These are phyloP conservation scores for Borostomias antarcticus DNA, from an alignment of 2,797 vertebrate genomes.

Conservation along the genomic window DNA sequence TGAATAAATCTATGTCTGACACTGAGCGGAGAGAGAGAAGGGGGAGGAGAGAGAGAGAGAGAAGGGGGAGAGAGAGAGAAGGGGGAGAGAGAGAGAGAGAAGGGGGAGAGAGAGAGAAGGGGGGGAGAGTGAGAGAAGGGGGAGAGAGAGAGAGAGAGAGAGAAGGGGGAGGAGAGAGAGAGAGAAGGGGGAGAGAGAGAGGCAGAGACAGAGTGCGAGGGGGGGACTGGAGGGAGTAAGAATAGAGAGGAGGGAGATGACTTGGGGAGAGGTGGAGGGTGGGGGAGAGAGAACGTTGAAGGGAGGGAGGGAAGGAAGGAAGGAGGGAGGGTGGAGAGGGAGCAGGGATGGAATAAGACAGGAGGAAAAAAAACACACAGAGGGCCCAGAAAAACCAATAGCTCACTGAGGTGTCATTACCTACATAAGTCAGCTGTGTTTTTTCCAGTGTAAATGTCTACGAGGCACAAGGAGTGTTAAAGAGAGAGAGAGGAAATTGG, in stretches of 20 bases:
- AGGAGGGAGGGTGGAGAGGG: slow-evolving; percentile 13
- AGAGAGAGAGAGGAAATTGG: slow-evolving; percentile 61
- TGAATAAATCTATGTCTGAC: slow-evolving; percentile 97
- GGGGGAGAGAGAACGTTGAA: slow-evolving; percentile 9
- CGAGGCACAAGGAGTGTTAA: slow-evolving; percentile 39
- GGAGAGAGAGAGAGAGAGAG: slow-evolving; percentile 55
- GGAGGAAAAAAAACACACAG: slow-evolving; percentile 60
- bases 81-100: not conserved
- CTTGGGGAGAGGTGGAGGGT: not conserved
- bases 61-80: slow-evolving; percentile 27
- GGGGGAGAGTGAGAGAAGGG: not conserved
- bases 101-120: slow-evolving; percentile 18
- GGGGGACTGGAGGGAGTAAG: not conserved
- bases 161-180: not conserved
- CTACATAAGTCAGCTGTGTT: slow-evolving; percentile 64
- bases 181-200: slow-evolving; percentile 16
- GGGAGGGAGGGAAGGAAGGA: slow-evolving; percentile 22
- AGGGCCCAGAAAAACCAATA: slow-evolving; percentile 73
- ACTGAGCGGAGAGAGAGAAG: slow-evolving; percentile 34
- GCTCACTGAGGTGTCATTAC: slow-evolving; percentile 79
- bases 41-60: slow-evolving; percentile 24
- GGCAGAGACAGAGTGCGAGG: not conserved
- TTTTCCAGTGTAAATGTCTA: slow-evolving; percentile 30
- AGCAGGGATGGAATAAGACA: slow-evolving; percentile 30
- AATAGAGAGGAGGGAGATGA: not conserved